Evolutionary conservation across 2,797 vertebrate species (phyloP).

Genomic region (Lutjanus argentimaculatus): DNA sequence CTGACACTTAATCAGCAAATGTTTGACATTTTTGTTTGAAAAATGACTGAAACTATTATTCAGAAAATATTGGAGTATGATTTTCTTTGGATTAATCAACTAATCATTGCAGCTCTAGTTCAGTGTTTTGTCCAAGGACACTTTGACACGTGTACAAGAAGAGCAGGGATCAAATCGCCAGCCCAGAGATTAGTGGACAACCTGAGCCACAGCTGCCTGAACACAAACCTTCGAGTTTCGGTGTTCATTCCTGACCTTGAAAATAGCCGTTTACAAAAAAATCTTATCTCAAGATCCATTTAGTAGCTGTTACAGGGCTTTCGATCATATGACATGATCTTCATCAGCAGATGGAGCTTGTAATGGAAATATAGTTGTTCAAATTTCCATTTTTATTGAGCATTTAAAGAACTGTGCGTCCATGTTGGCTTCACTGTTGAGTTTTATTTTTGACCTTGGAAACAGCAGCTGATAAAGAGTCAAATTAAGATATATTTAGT

Average conservation of each 20-base stretch:
- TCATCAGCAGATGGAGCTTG: not conserved
- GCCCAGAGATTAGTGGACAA: not conserved
- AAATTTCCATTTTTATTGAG: not conserved
- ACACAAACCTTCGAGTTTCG: not conserved
- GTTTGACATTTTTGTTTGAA: too few relatives aligned
- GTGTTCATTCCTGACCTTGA: not conserved
- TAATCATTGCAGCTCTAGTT: not conserved
- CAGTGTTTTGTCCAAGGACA: not conserved
- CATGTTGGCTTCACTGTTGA: not conserved
- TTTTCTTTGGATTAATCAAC: too few relatives aligned
- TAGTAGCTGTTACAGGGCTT: not conserved
- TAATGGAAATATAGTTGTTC: not conserved
- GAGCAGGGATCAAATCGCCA: not conserved
- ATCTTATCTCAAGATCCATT: not conserved
- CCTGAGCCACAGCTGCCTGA: not conserved
- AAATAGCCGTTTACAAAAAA: conserved; percentile 5
- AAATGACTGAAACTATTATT: too few relatives aligned
- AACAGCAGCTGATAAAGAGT: not conserved
- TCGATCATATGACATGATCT: not conserved
- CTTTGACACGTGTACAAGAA: too few relatives aligned
- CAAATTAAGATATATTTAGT: not conserved
- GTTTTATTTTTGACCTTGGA: not conserved
- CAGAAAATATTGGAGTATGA: too few relatives aligned
- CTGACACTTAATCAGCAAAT: too few relatives aligned
- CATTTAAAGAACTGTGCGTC: not conserved